phyloP scores from a whole-genome alignment of 1,140 invertebrate species.

The Drosophila paulistorum region DNA sequence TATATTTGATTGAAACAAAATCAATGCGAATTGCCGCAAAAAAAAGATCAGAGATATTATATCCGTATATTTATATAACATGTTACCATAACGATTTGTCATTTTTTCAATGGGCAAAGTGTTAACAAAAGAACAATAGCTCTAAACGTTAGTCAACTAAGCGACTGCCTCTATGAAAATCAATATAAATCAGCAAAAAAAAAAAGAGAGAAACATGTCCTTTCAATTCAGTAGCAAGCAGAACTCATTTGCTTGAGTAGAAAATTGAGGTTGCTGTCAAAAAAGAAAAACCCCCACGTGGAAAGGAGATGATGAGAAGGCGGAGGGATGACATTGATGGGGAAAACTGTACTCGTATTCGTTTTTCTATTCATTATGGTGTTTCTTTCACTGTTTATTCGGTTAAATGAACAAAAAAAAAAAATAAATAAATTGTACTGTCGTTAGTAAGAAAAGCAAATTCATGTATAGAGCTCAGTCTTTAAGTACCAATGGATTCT shows the following conservation, averaged over 20 bases:
- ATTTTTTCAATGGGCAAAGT: slow-evolving; percentile 32
- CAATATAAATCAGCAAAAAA: slow-evolving; percentile 33
- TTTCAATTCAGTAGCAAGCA: slow-evolving; percentile 46
- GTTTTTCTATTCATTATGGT: slow-evolving; percentile 17
- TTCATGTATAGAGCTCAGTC: background rate
- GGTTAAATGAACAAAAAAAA: background rate
- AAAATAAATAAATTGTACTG: background rate
- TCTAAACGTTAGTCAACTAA: slow-evolving; percentile 12
- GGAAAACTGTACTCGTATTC: slow-evolving; percentile 28
- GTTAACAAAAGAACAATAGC: slow-evolving; percentile 51
- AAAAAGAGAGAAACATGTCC: slow-evolving; percentile 26
- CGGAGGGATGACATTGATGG: slow-evolving; percentile 54
- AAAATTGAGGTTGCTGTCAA: slow-evolving; percentile 50
- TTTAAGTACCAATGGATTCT: background rate
- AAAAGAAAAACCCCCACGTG: slow-evolving; percentile 10
- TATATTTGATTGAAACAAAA: background rate
- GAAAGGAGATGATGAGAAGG: slow-evolving; percentile 12
- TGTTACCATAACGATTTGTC: slow-evolving; percentile 53
- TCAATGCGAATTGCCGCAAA: background rate
- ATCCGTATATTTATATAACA: slow-evolving; percentile 41
- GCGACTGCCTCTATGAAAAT: slow-evolving; percentile 23
- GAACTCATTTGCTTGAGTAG: slow-evolving; percentile 53
- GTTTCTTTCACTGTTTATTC: background rate
- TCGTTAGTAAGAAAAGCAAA: no score
- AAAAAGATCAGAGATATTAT: slow-evolving; percentile 10